Base-by-base conservation (phyloP, 2,888 invertebrate genomes). In the Saturnia japonica region DNA sequence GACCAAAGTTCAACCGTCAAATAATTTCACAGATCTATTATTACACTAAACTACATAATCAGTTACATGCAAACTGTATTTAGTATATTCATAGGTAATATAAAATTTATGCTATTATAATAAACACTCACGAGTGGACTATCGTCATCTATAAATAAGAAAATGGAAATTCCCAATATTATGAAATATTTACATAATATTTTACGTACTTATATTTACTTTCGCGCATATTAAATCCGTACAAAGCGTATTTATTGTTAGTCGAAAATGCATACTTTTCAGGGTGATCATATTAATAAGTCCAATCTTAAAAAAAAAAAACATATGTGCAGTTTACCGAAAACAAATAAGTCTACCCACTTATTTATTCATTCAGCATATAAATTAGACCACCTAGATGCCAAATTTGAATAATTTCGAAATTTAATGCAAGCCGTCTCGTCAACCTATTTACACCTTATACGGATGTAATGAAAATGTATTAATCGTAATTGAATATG, bases 1-100 rank as follows among this genome's bases (percentile, higher is more conserved):
- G 93, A 94, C 93, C 93, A 93, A 93, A 91, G 86, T 93, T 93
- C 93, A 94, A 94, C 93, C 93, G 90, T 93, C 89, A 87, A 85
- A 85, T 90, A 88, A 84, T 86, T 82, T 85, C 82, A 82, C 83
- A 85, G 81, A 76, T 74, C 80, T 82, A 80, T 74, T 68, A 75
- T 74, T 70, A 72, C 72, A 69, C 74, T 76, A 81, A 73, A 76
- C 78, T 82, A 81, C 76, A 70, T 73, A 76, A 75, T 79, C 79
- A 72, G 73, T 76, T 71, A 76, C 75, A 74, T 77, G 77, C 78
- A 78, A 79, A 74, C 74, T 76, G 75, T 71, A 69, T 76, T 78
- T 70, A 67, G 16, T 77, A 70, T 77, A 28, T 60, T 60, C 12
- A 28, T 60, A 75, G 73, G 79, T 77, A 74, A 76, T 79, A 76